Evolutionary conservation across 1,140 invertebrate species (phyloP).

Genomic region (Drosophila mauritiana): DNA sequence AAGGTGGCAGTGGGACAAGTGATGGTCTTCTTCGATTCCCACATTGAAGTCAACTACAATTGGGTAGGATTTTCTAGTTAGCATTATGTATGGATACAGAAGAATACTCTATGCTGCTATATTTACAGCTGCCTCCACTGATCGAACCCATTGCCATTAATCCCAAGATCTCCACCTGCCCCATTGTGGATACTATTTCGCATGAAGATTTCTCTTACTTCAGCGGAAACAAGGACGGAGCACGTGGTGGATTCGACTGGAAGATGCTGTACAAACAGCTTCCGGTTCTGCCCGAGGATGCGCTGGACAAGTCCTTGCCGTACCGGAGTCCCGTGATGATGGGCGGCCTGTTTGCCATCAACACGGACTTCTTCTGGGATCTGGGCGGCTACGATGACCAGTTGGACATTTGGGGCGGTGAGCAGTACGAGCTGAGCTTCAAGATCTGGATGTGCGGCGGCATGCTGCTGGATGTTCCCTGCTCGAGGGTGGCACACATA

Average conservation of each 20-base stretch:
- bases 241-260: conserved; percentile 94
- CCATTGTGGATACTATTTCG: conserved; percentile 93
- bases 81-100: no score
- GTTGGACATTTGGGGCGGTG: conserved; percentile 98
- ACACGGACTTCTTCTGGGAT: conserved; percentile 96
- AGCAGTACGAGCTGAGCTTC: conserved; percentile 98
- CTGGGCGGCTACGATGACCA: conserved; percentile 96
- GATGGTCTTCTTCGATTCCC: conserved; percentile 96
- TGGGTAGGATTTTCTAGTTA: conserved; percentile 85
- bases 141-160: conserved; percentile 90
- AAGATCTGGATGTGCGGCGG: conserved; percentile 97
- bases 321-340: conserved; percentile 97
- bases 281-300: conserved; percentile 90
- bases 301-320: conserved; percentile 89
- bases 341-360: conserved; percentile 97
- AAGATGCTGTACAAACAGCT: conserved; percentile 93
- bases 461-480: conserved; percentile 94
- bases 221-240: conserved; percentile 91
- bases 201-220: conserved; percentile 91
- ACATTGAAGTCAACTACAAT: conserved; percentile 95
- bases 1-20: conserved; percentile 92
- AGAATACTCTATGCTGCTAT: background rate
- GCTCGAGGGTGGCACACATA: conserved; percentile 98
- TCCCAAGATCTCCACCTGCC: conserved; percentile 91
- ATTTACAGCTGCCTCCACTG: conserved; percentile 88